Conservation (phyloP, 2,888 invertebrate genomes). For the Drosophila fungiperda region DNA sequence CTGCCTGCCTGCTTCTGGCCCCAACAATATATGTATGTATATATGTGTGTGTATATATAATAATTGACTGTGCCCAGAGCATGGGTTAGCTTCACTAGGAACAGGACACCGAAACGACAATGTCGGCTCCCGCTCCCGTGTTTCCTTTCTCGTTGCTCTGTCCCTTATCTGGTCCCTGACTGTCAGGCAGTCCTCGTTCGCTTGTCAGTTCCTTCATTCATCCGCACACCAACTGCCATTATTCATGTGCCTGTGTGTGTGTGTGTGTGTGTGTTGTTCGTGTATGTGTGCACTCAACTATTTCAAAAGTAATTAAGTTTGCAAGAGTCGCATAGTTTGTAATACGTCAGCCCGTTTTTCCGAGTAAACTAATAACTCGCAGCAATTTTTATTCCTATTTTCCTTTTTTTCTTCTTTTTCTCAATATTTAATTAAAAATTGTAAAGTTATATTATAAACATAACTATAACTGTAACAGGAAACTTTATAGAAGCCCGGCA, state of each 20-base stretch:
- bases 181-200: constrained; percentile 26
- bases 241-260: constrained; percentile 34
- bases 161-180: neutral
- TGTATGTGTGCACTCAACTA: constrained; percentile 56
- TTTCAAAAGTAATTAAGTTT: constrained; percentile 78
- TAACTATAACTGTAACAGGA: neutral
- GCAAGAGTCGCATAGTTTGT: constrained; percentile 48
- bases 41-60: constrained; percentile 23
- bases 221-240: constrained; percentile 46
- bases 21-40: constrained; percentile 18
- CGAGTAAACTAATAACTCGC: constrained; percentile 75
- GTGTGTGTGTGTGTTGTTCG: constrained; percentile 10
- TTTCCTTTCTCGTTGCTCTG: neutral
- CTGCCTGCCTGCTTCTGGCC: neutral
- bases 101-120: constrained; percentile 7
- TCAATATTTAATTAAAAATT: neutral
- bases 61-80: constrained; percentile 43
- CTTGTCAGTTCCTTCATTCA: constrained; percentile 25
- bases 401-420: neutral
- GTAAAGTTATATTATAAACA: neutral
- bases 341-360: constrained; percentile 58
- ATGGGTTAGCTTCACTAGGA: constrained; percentile 11
- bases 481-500: neutral
- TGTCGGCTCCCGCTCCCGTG: neutral
- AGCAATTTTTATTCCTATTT: neutral